These are phyloP conservation scores for Eudyptes chrysolophus DNA, from an alignment of 2,113 vertebrate genomes.

Conservation along the genomic window DNA sequence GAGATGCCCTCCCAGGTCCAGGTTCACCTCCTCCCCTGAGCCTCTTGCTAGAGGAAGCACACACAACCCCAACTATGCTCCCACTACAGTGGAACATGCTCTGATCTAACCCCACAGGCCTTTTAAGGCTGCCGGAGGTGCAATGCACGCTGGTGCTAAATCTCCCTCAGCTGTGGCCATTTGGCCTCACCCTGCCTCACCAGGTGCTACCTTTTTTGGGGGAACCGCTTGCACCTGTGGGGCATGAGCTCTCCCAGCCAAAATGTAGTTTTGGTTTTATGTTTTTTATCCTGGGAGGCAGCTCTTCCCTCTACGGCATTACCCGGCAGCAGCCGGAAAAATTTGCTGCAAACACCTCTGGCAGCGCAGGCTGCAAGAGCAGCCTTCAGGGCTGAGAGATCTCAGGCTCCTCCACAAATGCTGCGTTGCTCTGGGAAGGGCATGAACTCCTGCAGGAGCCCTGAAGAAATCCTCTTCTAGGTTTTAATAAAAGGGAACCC, in stretches of 20 bases:
- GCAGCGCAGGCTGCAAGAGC: not conserved
- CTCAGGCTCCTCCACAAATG: not conserved
- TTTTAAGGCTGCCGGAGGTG: not conserved
- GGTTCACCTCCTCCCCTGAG: accelerated
- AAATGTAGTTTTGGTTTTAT: not conserved
- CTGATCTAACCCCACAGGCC: accelerated
- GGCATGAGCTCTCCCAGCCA: not conserved
- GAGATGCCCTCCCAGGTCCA: not conserved
- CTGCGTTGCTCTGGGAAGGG: not conserved
- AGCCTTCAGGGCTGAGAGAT: not conserved
- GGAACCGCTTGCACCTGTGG: not conserved
- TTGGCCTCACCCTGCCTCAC: not conserved
- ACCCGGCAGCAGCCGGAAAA: not conserved
- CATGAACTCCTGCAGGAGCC: not conserved
- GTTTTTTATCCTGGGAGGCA: not conserved
- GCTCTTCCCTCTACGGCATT: not conserved
- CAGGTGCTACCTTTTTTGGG: not conserved
- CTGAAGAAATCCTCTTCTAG: not conserved
- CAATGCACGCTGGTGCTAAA: no score
- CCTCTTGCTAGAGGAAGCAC: not conserved
- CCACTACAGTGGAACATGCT: accelerated
- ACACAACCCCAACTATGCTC: accelerated
- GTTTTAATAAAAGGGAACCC: not conserved
- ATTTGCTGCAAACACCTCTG: not conserved
- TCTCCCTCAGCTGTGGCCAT: not conserved